Evolutionary conservation across 2,797 vertebrate species (phyloP).

Genomic region (Cygnus olor): DNA sequence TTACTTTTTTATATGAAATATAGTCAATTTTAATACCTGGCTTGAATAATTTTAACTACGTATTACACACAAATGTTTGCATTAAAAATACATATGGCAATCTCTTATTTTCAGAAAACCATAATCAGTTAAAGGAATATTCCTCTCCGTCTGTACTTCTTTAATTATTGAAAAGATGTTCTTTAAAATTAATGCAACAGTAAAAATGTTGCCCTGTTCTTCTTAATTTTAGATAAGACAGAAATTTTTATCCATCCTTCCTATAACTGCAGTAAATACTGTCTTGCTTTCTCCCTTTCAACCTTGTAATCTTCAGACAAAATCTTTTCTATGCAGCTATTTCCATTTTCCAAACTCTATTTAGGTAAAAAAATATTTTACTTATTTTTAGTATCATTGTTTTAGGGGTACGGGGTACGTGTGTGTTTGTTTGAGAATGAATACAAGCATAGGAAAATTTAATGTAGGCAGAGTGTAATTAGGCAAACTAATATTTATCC

Average conservation of each 20-base stretch:
- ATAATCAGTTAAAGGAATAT: not conserved
- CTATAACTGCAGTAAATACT: not conserved
- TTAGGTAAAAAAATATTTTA: not conserved
- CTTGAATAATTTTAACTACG: not conserved
- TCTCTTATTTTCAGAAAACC: not conserved
- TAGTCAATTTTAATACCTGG: not conserved
- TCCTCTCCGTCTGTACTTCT: not conserved
- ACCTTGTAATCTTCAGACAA: not conserved
- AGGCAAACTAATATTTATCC: not conserved
- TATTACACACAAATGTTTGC: not conserved
- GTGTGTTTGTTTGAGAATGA: fast-evolving
- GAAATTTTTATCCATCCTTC: not conserved
- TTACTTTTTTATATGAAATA: not conserved
- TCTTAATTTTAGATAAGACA: not conserved
- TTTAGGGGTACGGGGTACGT: not conserved
- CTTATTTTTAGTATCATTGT: not conserved
- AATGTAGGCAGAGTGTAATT: not conserved
- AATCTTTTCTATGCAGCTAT: not conserved
- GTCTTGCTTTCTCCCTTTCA: not conserved
- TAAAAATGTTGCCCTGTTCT: not conserved
- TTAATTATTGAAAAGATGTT: not conserved
- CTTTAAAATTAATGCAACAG: not conserved
- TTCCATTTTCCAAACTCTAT: not conserved
- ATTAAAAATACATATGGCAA: not conserved
- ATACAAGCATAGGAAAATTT: not conserved